Evolutionary conservation across 2,113 vertebrate genomes (phyloP).

Genomic region (Clinocottus analis): DNA sequence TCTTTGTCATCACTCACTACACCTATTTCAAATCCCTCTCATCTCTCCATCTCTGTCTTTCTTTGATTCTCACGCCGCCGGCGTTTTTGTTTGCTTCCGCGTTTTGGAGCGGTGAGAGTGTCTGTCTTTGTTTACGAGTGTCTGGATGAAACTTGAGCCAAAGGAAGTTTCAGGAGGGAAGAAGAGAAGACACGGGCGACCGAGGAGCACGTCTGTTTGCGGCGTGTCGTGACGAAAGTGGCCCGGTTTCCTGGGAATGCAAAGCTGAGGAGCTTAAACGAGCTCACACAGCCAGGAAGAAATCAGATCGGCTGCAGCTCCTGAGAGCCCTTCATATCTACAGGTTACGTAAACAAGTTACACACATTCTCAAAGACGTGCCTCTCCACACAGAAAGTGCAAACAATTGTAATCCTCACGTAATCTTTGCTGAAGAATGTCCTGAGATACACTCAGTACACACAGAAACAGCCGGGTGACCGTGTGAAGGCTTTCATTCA

Average conservation of each 20-base stretch:
- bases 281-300: conserved; percentile 19
- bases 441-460: conserved; percentile 27
- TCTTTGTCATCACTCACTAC: not conserved
- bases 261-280: conserved; percentile 43
- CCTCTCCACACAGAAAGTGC: conserved; percentile 26
- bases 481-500: not conserved
- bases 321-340: conserved; percentile 57
- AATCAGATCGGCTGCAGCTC: conserved; percentile 46
- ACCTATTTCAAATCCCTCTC: not conserved
- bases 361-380: conserved; percentile 35
- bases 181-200: not conserved
- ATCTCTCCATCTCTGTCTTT: not conserved
- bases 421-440: conserved; percentile 29
- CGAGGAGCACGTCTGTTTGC: not conserved
- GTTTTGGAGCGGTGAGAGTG: conserved; percentile 6
- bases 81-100: conserved; percentile 6
- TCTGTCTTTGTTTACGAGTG: conserved; percentile 13
- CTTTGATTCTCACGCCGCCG: not conserved
- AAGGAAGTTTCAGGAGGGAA: conserved; percentile 18
- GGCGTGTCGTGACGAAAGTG: conserved; percentile 1
- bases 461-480: not conserved
- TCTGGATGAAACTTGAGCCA: conserved; percentile 33
- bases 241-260: conserved; percentile 3
- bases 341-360: conserved; percentile 57
- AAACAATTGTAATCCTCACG: conserved; percentile 52